Conservation (phyloP, 2,888 invertebrate species). For the Branchellion lobata region DNA sequence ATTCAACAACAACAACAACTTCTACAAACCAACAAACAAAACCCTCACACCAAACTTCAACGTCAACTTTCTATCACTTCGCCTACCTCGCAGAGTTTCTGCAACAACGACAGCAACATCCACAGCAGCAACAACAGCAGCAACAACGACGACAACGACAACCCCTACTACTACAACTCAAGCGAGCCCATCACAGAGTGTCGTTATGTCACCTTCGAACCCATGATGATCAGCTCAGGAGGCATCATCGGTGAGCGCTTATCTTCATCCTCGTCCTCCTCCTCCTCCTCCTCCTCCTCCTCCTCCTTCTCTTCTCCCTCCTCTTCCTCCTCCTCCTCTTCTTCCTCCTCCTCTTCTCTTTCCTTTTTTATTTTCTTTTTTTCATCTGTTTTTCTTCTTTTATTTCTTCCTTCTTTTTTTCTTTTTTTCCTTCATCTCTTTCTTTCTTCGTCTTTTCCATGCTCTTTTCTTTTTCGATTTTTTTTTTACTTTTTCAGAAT, state of each 20-base stretch:
- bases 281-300: too few relatives aligned
- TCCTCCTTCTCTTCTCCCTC: too few relatives aligned
- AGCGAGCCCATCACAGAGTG: constrained; percentile 14
- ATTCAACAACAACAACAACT: constrained; percentile 1
- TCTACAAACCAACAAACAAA: background rate
- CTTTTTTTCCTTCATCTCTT: too few relatives aligned
- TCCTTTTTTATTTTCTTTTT: too few relatives aligned
- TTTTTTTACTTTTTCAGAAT: too few relatives aligned
- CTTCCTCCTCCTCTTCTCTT: too few relatives aligned
- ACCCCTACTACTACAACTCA: constrained; percentile 19
- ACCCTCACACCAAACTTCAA: constrained; percentile 47
- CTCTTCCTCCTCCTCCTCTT: too few relatives aligned
- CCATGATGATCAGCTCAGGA: constrained; percentile 52
- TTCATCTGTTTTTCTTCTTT: too few relatives aligned
- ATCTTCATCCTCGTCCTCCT: background rate
- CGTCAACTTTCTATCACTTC: constrained; percentile 46
- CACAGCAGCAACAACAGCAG: background rate
- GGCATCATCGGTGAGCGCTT: constrained; percentile 50
- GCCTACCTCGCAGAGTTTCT: background rate
- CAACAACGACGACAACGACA: constrained; percentile 32
- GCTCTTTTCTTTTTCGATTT: too few relatives aligned
- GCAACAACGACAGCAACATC: constrained; percentile 23
- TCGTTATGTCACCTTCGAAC: constrained; percentile 52
- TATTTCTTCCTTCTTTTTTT: too few relatives aligned
- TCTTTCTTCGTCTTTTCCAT: too few relatives aligned